Conservation (phyloP, 2,888 invertebrate genomes). For the Perizoma flavofasciatum region DNA sequence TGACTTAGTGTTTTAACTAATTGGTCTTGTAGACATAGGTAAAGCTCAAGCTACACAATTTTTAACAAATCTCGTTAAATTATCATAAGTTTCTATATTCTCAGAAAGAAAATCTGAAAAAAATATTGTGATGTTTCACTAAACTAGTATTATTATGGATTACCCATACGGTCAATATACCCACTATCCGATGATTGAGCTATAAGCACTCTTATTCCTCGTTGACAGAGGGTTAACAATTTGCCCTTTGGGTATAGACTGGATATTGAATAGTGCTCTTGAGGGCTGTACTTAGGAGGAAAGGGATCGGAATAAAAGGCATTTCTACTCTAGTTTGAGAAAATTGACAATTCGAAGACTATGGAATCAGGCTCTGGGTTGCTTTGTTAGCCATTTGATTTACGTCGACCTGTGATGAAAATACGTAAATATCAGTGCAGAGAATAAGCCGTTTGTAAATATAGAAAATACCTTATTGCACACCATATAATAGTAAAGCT, state of each 20-base stretch:
- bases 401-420: conserved; percentile 1
- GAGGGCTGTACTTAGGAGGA: conserved; percentile 20
- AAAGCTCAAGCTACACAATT: no score
- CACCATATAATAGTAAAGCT: no score
- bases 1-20: no score
- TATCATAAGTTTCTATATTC: background rate
- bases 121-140: conserved; percentile 10
- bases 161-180: conserved; percentile 25
- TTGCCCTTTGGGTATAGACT: conserved; percentile 26
- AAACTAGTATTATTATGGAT: conserved; percentile 28
- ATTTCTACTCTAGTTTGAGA: conserved; percentile 16
- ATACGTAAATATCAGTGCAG: background rate
- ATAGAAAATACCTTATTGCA: no score
- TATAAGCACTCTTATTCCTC: conserved; percentile 37
- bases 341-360: conserved; percentile 10
- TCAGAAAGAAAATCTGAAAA: background rate
- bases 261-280: conserved; percentile 29
- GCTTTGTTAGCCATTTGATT: no score
- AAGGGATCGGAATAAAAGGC: conserved; percentile 2
- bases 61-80: no score
- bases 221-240: conserved; percentile 37
- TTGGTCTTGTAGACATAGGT: no score
- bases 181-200: conserved; percentile 33
- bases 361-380: background rate
- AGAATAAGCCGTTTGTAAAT: no score